Base-by-base conservation (phyloP, 2,797 vertebrate genomes). In the Petrocephalus sullivani region DNA sequence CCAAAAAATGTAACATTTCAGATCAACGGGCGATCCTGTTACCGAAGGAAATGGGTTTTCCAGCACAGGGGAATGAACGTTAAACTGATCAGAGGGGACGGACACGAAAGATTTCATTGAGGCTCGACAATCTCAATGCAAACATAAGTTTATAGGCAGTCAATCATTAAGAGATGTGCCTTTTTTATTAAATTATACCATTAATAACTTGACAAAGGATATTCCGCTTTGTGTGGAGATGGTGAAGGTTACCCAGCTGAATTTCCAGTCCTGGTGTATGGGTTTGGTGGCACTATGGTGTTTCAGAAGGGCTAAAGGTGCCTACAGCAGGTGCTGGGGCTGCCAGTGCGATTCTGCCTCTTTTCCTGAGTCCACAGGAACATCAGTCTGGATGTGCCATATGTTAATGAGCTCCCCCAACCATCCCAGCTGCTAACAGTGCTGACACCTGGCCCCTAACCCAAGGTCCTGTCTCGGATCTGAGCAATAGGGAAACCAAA, bases 31-130 rank as follows among this genome's bases (percentile, higher is more conserved):
- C 16, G 33, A 89, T 88, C 54, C 84, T 51, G 16, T 49, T 86
- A 33, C 5, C 19, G 49, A 3, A n/a, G 85, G 46, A 89, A 89
- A 91, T 92, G 0, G 33, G 28, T 90, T 90, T 90, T 90, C 89
- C 90, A 90, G 86, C 71, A 87, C 60, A 85, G 81, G 82, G 54
- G 19, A 57, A 75, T 87, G 28, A 56, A 90, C 88, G 90, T 19
- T 90, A 88, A 28, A 90, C 14, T 64, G 81, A 91, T 90, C 90
- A 88, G 60, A 54, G 49, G 7, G 3, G 51, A 23, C 49, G 6
- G n/a, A 83, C 51, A n/a, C 37, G 1, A 64, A 33, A 37, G 53
- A 16, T 87, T 57, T 71, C 19, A 83, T 49, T 37, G 10, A 88
- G 49, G 21, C 21, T 71, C 14, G 28, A 37, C 41, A 54, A 23